Evolutionary conservation across 2,797 vertebrate species (phyloP).

Genomic region (Clarias pachynema): DNA sequence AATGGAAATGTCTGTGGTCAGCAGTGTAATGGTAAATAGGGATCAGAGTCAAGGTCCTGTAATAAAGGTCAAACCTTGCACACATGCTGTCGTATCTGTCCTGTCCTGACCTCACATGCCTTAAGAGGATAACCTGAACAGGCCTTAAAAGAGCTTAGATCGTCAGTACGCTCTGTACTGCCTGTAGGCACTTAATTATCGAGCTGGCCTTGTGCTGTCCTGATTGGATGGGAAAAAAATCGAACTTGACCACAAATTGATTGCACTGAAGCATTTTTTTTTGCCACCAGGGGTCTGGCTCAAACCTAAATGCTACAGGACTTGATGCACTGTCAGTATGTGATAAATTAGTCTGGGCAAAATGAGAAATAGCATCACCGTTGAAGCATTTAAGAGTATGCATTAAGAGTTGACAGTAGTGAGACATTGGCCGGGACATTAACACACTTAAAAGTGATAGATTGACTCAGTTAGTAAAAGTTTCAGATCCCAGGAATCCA

Average conservation of each 20-base stretch:
- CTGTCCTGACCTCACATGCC: conserved; percentile 30
- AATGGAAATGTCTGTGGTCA: conserved; percentile 46
- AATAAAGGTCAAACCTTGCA: conserved; percentile 39
- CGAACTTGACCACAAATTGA: conserved; percentile 69
- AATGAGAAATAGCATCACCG: conserved; percentile 1
- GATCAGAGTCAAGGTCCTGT: conserved; percentile 35
- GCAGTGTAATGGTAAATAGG: conserved; percentile 16
- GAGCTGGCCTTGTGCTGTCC: conserved; percentile 51
- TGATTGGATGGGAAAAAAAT: conserved; percentile 56
- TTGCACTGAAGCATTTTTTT: conserved; percentile 60
- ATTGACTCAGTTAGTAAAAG: conserved; percentile 8
- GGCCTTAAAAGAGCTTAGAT: conserved; percentile 66
- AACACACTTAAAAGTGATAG: conserved; percentile 21
- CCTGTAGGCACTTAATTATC: conserved; percentile 68
- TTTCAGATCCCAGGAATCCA: background rate
- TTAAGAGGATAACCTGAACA: conserved; percentile 37
- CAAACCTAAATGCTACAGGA: conserved; percentile 12
- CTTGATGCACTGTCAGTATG: conserved; percentile 17
- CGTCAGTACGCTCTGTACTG: conserved; percentile 56
- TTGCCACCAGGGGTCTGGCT: conserved; percentile 52
- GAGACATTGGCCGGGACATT: background rate
- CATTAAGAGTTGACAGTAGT: conserved; percentile 22
- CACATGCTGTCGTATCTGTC: conserved; percentile 18
- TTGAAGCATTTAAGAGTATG: conserved; percentile 20
- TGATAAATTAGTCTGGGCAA: conserved; percentile 25